Evolutionary conservation across 2,888 invertebrate species (phyloP).

Genomic region (Cremastobaeus sp.): DNA sequence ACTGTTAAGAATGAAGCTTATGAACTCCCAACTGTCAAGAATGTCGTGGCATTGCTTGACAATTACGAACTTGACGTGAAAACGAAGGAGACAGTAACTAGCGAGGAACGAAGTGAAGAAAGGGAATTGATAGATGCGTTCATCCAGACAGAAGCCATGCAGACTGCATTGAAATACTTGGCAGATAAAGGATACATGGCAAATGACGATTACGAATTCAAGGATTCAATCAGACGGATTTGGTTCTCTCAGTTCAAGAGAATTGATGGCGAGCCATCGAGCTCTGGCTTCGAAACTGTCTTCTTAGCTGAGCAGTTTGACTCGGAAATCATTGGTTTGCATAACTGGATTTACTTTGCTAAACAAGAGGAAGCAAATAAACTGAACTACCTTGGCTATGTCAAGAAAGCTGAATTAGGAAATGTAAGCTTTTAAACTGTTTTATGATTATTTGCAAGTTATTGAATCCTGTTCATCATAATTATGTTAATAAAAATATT

Average conservation of each 20-base stretch:
- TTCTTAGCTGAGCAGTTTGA: constrained; percentile 92
- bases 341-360: constrained; percentile 93
- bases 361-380: constrained; percentile 86
- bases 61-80: constrained; percentile 68
- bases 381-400: constrained; percentile 89
- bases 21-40: constrained; percentile 67
- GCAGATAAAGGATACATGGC: constrained; percentile 67
- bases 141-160: constrained; percentile 69
- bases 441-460: too few species aligned
- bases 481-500: neutral
- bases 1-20: constrained; percentile 63
- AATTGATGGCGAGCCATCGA: constrained; percentile 91
- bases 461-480: neutral
- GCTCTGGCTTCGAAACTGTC: constrained; percentile 94
- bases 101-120: constrained; percentile 67
- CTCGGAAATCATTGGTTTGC: constrained; percentile 83
- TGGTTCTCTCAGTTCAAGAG: constrained; percentile 87
- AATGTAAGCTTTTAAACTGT: constrained; percentile 83
- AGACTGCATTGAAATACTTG: constrained; percentile 68
- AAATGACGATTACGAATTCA: constrained; percentile 80
- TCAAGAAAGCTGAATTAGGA: constrained; percentile 84
- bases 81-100: constrained; percentile 65
- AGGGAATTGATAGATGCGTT: constrained; percentile 69
- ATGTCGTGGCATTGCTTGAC: constrained; percentile 67
- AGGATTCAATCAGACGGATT: constrained; percentile 84